A percentile compares a stretch with the other conserved stretches of the same genome.
Conservation (phyloP, 2,113 vertebrate species). For the Dipodomys ordii region DNA sequence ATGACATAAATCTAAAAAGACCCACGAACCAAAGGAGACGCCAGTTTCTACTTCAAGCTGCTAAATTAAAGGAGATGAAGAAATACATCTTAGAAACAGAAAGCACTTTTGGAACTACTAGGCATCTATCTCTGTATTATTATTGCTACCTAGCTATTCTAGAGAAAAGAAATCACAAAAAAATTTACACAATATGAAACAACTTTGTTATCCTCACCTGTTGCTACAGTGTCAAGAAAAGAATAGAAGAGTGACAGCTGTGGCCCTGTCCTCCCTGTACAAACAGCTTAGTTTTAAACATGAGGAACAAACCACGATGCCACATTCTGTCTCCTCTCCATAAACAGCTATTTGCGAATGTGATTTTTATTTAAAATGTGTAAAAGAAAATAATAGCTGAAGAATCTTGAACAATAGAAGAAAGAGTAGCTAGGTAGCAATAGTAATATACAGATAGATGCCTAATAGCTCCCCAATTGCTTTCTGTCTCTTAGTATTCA, state of each 20-base stretch:
- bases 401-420: not conserved
- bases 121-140: not conserved
- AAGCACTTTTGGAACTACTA: not conserved
- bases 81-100: not conserved
- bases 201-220: not conserved
- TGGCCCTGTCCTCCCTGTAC: not conserved
- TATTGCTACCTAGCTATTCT: not conserved
- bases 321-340: not conserved
- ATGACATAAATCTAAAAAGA: not conserved
- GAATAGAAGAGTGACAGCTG: not conserved
- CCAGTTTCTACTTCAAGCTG: not conserved
- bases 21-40: not conserved
- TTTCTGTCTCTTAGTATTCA: no score
- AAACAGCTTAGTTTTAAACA: not conserved
- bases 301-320: not conserved
- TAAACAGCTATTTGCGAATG: not conserved
- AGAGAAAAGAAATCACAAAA: not conserved
- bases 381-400: not conserved
- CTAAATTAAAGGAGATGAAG: not conserved
- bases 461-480: no score
- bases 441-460: no score
- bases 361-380: not conserved
- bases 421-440: not conserved
- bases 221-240: not conserved
- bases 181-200: not conserved